phyloP scores from a whole-genome alignment of 2,113 vertebrate genomes.

The Hippoglossus stenolepis region DNA sequence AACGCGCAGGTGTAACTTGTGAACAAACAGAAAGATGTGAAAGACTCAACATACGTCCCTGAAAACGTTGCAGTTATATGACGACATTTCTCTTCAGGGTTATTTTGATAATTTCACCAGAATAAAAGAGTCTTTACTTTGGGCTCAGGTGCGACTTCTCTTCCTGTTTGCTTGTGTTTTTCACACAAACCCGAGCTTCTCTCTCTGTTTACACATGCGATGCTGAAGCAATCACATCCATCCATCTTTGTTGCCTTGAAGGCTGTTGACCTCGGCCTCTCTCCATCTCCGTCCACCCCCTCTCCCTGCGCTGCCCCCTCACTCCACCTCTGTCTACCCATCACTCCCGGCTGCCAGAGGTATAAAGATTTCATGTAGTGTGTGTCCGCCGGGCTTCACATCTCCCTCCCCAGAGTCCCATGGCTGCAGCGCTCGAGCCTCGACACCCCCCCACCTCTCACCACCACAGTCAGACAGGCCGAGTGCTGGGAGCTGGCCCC shows the following conservation, averaged over 20 bases:
- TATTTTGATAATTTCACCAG: no score
- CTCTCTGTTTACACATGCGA: neutral
- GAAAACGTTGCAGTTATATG: no score
- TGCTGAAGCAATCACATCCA: neutral
- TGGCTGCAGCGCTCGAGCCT: slow-evolving; percentile 7
- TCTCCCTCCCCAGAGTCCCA: slow-evolving; percentile 1
- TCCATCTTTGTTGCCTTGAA: slow-evolving; percentile 37
- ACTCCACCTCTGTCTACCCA: slow-evolving; percentile 14
- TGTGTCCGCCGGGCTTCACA: slow-evolving; percentile 30
- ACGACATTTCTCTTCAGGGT: no score
- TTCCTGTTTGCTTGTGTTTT: neutral
- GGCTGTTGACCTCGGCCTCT: slow-evolving; percentile 36
- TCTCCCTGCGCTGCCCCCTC: no score
- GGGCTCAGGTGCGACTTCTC: no score
- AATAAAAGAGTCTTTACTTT: no score
- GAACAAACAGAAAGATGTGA: no score
- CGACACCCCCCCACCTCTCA: slow-evolving; percentile 26
- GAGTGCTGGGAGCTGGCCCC: no score
- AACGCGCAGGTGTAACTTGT: no score
- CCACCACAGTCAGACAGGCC: slow-evolving; percentile 1
- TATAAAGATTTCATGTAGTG: slow-evolving; percentile 41
- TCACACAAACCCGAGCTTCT: neutral
- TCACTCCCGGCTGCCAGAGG: slow-evolving; percentile 18
- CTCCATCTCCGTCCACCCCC: slow-evolving; percentile 20
- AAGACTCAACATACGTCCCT: no score